These are phyloP conservation scores for Trinorchestia longiramus DNA, from an alignment of 1,140 invertebrate species.

Conservation along the genomic window DNA sequence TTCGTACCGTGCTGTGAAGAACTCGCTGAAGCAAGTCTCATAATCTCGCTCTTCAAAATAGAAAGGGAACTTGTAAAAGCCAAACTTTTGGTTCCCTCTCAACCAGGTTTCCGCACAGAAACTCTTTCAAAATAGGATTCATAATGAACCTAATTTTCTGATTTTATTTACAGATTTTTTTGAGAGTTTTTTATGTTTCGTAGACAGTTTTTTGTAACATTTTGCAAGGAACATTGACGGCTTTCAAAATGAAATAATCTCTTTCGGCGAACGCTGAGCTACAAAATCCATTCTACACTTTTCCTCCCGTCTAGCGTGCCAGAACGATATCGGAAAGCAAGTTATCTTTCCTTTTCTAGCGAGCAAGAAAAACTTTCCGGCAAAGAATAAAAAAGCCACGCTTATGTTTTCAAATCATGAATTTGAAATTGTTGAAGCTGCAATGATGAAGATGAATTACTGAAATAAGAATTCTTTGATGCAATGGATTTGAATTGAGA, in stretches of 20 bases:
- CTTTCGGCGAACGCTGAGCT: not conserved
- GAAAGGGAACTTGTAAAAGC: not conserved
- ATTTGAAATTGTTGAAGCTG: not conserved
- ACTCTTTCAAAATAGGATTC: not conserved
- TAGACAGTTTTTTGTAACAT: not conserved
- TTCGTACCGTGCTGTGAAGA: not conserved
- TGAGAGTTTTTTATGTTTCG: not conserved
- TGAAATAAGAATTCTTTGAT: not conserved
- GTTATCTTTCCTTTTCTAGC: not conserved
- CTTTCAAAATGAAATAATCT: not conserved
- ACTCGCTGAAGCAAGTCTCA: not conserved
- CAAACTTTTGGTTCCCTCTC: not conserved
- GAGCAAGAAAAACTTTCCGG: not conserved
- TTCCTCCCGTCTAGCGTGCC: not conserved
- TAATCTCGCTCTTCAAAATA: conserved; percentile 2
- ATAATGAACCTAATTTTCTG: not conserved
- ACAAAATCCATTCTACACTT: not conserved
- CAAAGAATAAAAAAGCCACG: not conserved
- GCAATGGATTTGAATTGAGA: not conserved
- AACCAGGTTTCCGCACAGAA: not conserved
- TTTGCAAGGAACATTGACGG: not conserved
- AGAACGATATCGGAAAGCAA: not conserved
- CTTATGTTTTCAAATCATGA: not conserved
- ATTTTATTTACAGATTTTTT: not conserved
- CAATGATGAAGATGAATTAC: not conserved